These are phyloP conservation scores for Ditylenchus weischeri DNA, from an alignment of 2,888 invertebrate species.

Conservation along the genomic window DNA sequence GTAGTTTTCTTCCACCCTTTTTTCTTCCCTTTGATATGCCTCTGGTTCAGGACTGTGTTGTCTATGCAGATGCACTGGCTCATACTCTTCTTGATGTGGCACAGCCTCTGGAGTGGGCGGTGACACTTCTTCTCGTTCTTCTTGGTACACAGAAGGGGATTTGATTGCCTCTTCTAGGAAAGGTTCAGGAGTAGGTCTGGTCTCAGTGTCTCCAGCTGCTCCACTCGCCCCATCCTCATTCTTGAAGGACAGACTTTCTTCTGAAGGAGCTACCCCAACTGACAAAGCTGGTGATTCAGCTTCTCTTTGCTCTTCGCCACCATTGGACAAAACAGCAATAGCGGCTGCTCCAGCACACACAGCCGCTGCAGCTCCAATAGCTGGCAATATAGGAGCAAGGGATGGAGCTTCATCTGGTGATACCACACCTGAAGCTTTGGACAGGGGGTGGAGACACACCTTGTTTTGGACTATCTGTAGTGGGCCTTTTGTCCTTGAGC, in stretches of 20 bases:
- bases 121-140: no score
- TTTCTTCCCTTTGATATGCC: neutral
- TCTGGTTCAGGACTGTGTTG: neutral
- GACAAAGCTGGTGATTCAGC: conserved; percentile 8
- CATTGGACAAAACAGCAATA: conserved; percentile 15
- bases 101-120: no score
- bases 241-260: neutral
- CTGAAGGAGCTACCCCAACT: neutral
- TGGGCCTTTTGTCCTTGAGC: no score
- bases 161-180: conserved; percentile 1
- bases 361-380: conserved; percentile 27
- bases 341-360: conserved; percentile 33
- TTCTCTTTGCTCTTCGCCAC: conserved; percentile 10
- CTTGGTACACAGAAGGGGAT: no score
- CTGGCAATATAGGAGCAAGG: conserved; percentile 21
- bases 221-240: conserved; percentile 3
- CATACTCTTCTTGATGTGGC: neutral
- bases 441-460: no score
- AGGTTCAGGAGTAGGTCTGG: conserved; percentile 26
- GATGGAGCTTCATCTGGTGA: neutral
- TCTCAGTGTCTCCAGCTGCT: conserved; percentile 19
- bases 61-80: neutral
- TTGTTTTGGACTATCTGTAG: no score
- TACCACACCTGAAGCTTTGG: no score
- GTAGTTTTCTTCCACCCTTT: neutral